Evolutionary conservation across 2,888 invertebrate genomes (phyloP), one percentile per base, ranked within the genome.

Genomic region (Campaea margaritaria): DNA sequence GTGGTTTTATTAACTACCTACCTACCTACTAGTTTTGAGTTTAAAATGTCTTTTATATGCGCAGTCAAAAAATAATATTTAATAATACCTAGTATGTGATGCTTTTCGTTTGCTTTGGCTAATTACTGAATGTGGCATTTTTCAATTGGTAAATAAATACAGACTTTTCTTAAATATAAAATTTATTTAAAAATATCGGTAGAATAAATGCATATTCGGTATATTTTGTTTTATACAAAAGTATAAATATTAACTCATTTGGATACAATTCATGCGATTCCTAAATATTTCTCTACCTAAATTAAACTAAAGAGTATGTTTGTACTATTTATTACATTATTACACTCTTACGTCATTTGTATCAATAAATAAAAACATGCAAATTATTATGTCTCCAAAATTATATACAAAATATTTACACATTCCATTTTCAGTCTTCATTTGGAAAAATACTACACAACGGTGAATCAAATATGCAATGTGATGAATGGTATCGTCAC

Each of bases 141-240:
- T 13, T 13, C 4, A 28, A 14, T 27, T 27, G n/a, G 15, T 14
- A 51, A 51, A 51, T 9, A 27, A 53, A 41, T 38, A 45, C 41
- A 58, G 9, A 31, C 7, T 54, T 59, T 60, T 62, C 42, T 56
- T 51, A 38, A 45, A 41, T 62, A 58, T 55, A 60, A 63, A 65
- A 63, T 65, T 64, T 67, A 65, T 62, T 69, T 50, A 34, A 67
- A 54, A 58, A 66, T 61, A 65, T 61, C 56, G 34, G 57, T 75
- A 74, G 75, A 79, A 77, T 88, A 89, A 89, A 89, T 89, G 89
- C 89, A 82, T 84, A 80, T 78, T 67, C 79, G 74, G 76, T 77
- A 81, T 73, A 81, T 79, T 78, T 78, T n/a, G n/a, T n/a, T n/a
- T 79, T 82, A 79, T 83, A 86, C 74, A 85, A 81, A 79, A 79